phyloP scores from a whole-genome alignment of 2,113 vertebrate genomes.

The Zosterops pallidus region DNA sequence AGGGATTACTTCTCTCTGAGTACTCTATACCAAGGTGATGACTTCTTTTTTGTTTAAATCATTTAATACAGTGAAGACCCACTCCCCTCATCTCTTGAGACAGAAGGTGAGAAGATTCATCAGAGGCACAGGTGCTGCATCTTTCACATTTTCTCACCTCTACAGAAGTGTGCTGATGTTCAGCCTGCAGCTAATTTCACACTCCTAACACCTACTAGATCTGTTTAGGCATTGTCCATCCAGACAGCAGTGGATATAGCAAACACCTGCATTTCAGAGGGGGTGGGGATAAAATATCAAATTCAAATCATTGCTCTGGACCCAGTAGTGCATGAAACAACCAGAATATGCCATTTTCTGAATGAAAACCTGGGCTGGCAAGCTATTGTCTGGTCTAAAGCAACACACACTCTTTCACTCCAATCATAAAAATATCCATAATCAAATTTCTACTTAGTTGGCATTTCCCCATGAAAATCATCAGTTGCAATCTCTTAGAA shows the following conservation, averaged over 20 bases:
- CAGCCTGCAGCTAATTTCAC: not conserved
- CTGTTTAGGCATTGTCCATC: not conserved
- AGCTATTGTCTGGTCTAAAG: not conserved
- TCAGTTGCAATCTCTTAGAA: not conserved
- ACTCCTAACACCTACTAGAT: not conserved
- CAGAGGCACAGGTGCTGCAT: not conserved
- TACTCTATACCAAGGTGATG: not conserved
- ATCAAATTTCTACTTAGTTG: not conserved
- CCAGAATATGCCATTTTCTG: not conserved
- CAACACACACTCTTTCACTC: not conserved
- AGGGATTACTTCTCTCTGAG: not conserved
- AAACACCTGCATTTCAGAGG: not conserved
- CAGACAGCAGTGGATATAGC: not conserved
- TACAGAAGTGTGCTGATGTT: not conserved
- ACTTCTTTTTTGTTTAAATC: not conserved
- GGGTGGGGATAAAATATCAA: not conserved
- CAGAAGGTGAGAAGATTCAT: not conserved
- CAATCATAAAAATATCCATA: not conserved
- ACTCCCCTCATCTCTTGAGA: not conserved
- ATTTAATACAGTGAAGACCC: not conserved
- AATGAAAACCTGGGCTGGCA: not conserved
- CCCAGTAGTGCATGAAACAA: not conserved
- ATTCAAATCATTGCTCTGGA: not conserved
- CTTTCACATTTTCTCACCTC: not conserved
- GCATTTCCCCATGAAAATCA: not conserved